Percentiles rank a stretch among this genome's conserved stretches.
These are phyloP conservation scores for Calameuta idolon DNA, from an alignment of 2,888 invertebrate genomes.

Conservation along the genomic window DNA sequence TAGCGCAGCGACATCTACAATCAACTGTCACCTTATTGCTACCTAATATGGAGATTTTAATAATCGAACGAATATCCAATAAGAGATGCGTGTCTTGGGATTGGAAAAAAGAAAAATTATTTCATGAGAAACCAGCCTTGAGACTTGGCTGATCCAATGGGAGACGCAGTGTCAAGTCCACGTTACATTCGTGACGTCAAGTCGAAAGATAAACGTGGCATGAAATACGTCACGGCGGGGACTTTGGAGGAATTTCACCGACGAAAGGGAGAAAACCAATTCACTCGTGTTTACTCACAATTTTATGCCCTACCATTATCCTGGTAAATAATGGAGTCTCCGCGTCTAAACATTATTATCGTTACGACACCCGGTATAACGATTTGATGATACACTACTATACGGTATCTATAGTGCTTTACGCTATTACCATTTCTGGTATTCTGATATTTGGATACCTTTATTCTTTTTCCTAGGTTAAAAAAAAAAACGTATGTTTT, in stretches of 20 bases:
- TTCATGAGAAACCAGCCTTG: background rate
- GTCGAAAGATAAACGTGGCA: constrained; percentile 14
- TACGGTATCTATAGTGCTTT: background rate
- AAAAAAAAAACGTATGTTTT: background rate
- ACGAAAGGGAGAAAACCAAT: constrained; percentile 14
- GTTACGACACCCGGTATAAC: background rate
- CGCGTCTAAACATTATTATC: background rate
- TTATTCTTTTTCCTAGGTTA: background rate
- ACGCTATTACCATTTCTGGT: background rate
- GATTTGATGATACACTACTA: background rate
- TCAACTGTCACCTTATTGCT: background rate
- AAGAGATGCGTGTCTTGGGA: background rate
- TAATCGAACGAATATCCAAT: constrained; percentile 3
- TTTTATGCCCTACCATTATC: constrained; percentile 19
- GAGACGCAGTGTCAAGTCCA: background rate
- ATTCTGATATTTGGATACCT: background rate
- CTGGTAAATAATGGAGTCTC: constrained; percentile 13
- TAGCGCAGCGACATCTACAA: background rate
- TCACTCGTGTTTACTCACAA: constrained; percentile 20
- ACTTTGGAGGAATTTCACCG: background rate
- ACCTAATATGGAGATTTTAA: background rate
- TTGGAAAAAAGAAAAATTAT: background rate
- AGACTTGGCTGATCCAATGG: background rate
- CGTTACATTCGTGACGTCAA: constrained; percentile 7
- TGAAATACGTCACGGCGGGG: constrained; percentile 17